phyloP scores from a whole-genome alignment of 2,797 vertebrate genomes.

The Sebastes taczanowskii region DNA sequence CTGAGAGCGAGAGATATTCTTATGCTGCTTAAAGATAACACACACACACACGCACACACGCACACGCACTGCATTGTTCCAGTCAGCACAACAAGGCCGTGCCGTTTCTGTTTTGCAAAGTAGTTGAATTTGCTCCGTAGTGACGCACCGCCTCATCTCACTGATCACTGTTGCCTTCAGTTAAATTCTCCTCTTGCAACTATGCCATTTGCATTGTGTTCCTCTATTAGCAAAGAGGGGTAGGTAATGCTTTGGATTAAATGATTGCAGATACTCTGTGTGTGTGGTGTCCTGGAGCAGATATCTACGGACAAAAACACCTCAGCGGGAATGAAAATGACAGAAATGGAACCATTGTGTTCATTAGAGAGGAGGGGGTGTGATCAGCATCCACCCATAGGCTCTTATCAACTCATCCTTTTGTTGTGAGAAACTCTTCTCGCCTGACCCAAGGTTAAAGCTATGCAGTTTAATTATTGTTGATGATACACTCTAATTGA shows the following conservation, averaged over 20 bases:
- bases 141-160: constrained; percentile 1
- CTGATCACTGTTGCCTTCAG: constrained; percentile 28
- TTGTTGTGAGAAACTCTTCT: constrained; percentile 9
- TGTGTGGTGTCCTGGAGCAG: constrained; percentile 15
- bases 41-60: not conserved
- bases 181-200: constrained; percentile 22
- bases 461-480: not conserved
- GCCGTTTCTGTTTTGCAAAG: constrained; percentile 32
- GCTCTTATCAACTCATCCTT: constrained; percentile 38
- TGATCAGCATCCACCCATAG: not conserved
- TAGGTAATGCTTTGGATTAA: constrained; percentile 9
- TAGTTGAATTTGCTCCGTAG: constrained; percentile 27
- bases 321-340: constrained; percentile 22
- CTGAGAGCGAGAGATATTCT: constrained; percentile 48
- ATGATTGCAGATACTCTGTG: constrained; percentile 2
- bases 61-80: constrained; percentile 12
- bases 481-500: not conserved
- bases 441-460: constrained; percentile 6
- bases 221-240: not conserved
- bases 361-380: constrained; percentile 13
- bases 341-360: constrained; percentile 21
- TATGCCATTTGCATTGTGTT: constrained; percentile 31
- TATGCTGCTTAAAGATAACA: constrained; percentile 51
- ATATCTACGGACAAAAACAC: constrained; percentile 17
- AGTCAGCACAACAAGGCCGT: constrained; percentile 7